Conservation (phyloP, 2,888 invertebrate genomes). For the Leptogaster cylindrica region DNA sequence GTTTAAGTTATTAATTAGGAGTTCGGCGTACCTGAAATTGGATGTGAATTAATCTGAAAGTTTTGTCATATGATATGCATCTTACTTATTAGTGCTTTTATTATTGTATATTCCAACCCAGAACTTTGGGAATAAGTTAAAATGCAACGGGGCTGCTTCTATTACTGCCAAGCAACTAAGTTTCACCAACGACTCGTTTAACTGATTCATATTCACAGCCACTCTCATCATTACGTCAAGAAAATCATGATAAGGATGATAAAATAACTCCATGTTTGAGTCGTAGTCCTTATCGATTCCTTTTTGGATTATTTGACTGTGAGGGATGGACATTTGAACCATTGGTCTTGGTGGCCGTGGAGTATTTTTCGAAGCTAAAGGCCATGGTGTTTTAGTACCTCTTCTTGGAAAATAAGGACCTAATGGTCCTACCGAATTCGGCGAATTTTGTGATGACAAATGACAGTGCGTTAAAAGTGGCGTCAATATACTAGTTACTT, state of each 20-base stretch:
- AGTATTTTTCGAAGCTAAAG: conserved; percentile 67
- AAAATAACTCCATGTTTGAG: conserved; percentile 76
- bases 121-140: conserved; percentile 87
- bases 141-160: conserved; percentile 87
- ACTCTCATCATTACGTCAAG: conserved; percentile 84
- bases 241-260: conserved; percentile 87
- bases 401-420: conserved; percentile 81
- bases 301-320: conserved; percentile 70
- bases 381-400: conserved; percentile 66
- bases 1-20: conserved; percentile 81
- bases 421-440: conserved; percentile 70
- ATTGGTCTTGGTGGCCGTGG: conserved; percentile 77
- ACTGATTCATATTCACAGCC: conserved; percentile 85
- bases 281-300: conserved; percentile 81
- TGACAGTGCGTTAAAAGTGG: conserved; percentile 87
- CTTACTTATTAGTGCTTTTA: conserved; percentile 60
- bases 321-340: conserved; percentile 85
- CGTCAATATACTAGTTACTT: conserved; percentile 76
- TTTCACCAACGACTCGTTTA: conserved; percentile 84
- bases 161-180: conserved; percentile 89
- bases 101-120: conserved; percentile 86
- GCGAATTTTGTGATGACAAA: conserved; percentile 76
- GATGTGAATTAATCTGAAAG: too few species aligned
- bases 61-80: background rate
- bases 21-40: conserved; percentile 72